These are phyloP conservation scores for Cantharis nigra DNA, from an alignment of 2,888 invertebrate species.

Conservation along the genomic window DNA sequence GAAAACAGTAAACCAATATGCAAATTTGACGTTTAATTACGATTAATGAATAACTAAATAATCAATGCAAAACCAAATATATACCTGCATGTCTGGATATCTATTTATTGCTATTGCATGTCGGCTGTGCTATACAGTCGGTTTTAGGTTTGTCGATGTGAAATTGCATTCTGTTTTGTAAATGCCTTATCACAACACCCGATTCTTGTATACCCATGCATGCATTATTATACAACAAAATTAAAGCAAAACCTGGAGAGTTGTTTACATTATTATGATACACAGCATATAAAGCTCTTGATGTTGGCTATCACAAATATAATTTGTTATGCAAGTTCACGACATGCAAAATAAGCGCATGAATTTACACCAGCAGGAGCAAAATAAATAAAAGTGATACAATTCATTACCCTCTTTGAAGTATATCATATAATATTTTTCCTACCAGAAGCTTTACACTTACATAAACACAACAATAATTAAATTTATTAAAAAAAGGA, in stretches of 20 bases:
- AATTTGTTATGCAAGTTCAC: constrained; percentile 7
- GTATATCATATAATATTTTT: background rate
- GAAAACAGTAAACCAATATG: constrained; percentile 23
- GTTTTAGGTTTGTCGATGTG: background rate
- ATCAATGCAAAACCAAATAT: constrained; percentile 13
- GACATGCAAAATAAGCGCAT: background rate
- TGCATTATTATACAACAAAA: constrained; percentile 10
- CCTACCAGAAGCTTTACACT: background rate
- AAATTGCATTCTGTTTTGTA: constrained; percentile 7
- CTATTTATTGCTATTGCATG: constrained; percentile 10
- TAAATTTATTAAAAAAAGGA: no score
- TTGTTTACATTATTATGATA: constrained; percentile 16
- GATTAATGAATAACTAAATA: constrained; percentile 20
- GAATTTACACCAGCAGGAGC: background rate
- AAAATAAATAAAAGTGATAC: background rate
- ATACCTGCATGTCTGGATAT: constrained; percentile 4
- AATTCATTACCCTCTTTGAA: background rate
- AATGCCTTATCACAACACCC: constrained; percentile 2
- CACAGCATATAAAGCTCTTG: constrained; percentile 2
- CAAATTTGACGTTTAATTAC: constrained; percentile 27
- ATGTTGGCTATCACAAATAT: background rate
- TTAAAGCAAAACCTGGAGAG: constrained; percentile 10
- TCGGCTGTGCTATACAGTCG: background rate
- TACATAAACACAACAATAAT: background rate
- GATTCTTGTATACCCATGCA: constrained; percentile 2